Evolutionary conservation across 2,797 vertebrate genomes (phyloP), one percentile per base, ranked within the genome.

Genomic region (Tamandua tetradactyla): DNA sequence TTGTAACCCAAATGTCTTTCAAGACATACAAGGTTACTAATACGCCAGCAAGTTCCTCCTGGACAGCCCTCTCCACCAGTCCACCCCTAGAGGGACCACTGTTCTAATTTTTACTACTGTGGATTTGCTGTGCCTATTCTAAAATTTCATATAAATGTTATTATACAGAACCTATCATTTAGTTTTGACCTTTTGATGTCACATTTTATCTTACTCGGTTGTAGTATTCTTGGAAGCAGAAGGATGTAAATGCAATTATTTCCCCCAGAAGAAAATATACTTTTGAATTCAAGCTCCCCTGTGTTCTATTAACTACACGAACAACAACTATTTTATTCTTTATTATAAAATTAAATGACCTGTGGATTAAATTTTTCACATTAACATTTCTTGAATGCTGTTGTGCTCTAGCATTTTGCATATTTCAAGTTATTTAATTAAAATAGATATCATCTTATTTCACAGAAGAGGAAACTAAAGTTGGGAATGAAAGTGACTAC

Each of bases 381-480:
- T 57, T 78, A 89, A 62, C 18, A 74, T 93, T 66, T 68, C 49
- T 71, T 89, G 35, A 78, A 66, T 76, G 17, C 79, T 64, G 0
- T 78, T 55, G 20, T 87, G 5, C 40, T 52, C 23, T 30, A 44
- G 0, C 40, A 52, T 83, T 86, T 89, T 91, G 17, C 15, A 49
- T 66, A 71, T 69, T 91, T 69, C 42, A 42, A 57, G 27, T 79
- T 86, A 76, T 37, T 87, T 90, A 62, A 66, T 83, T 88, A 80
- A 92, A 86, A 40, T 69, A 89, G 69, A 32, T 79, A 9, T 44
- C 64, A 49, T 30, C 66, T 14, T 18, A 7, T 91, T 92, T 92
- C 71, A 7, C 12, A 66, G 42, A 68, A 84, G 25, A 64, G 14
- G n/a, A 91, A 61, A 79, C 55, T 30, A 78, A 84, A 72, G n/a